phyloP scores from a whole-genome alignment of 2,113 vertebrate species.

The Coturnix japonica region DNA sequence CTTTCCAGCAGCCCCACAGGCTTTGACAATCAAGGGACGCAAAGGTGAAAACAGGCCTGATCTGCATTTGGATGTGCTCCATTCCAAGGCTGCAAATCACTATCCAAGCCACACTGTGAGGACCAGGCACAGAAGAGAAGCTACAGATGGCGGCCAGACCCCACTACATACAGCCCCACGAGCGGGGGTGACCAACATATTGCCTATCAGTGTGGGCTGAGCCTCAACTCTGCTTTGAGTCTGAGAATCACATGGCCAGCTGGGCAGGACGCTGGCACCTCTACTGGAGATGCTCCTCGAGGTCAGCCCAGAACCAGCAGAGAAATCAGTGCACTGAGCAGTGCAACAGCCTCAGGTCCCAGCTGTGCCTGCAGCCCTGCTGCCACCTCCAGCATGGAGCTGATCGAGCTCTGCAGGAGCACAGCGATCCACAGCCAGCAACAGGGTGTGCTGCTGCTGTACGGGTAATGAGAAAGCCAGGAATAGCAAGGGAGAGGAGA shows the following conservation, averaged over 20 bases:
- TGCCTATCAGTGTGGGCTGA: not conserved
- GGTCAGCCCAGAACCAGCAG: too few relatives aligned
- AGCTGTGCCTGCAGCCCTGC: not conserved
- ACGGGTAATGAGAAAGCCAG: slow-evolving; percentile 62
- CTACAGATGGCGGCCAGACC: not conserved
- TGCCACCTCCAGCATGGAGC: not conserved
- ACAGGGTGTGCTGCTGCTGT: not conserved
- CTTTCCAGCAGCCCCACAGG: not conserved
- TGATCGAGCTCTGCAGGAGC: slow-evolving; percentile 21
- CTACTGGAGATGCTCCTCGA: too few relatives aligned
- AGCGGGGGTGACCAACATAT: too few relatives aligned
- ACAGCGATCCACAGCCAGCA: slow-evolving; percentile 47
- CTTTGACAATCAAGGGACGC: not conserved
- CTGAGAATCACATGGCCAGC: not conserved
- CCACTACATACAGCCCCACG: fast-evolving
- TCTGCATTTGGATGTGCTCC: fast-evolving
- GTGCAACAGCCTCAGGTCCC: too few relatives aligned
- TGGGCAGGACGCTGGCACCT: too few relatives aligned
- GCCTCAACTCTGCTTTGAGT: not conserved
- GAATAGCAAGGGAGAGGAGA: slow-evolving; percentile 51
- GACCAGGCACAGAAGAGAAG: not conserved
- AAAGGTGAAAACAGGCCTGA: not conserved
- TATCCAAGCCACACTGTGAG: not conserved
- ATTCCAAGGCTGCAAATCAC: not conserved
- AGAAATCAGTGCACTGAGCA: too few relatives aligned